Evolutionary conservation across 92 coral and sea anemone genomes (phyloP), one percentile per base, ranked within the genome.

Genomic region (Actinernus sp.): DNA sequence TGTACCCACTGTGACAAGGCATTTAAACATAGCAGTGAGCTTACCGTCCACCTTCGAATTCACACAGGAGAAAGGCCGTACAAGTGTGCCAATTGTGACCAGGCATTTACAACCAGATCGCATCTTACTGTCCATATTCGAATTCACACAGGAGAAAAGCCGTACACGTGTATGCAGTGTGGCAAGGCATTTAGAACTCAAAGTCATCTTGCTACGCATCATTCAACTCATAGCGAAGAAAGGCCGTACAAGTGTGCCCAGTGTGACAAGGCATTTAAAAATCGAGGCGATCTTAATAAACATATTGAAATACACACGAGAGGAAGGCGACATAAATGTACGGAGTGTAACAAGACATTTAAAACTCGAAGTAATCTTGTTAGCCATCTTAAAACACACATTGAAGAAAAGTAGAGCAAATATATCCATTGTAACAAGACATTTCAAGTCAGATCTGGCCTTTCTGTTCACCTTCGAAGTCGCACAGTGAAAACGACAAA

Each of bases 161-260:
- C 41, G 41, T 34, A 34, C 41, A 34, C 19, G n/a, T 59, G 66
- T 59, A 8, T 21, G 7, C 1, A 18, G 17, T 59, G 66, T 25
- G 66, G 26, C 16, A 59, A 59, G 41, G n/a, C 16, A 9, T 59
- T 24, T 9, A 11, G 17, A 9, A 28, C 27, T 10, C 30, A 24
- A n/a, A 53, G 27, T 30, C 17, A 23, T 11, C 13, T 25, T 17
- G 32, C 29, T 3, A 1, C 14, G n/a, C 68, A 61, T 12, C 14
- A 22, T 19, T 17, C 18, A 24, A 10, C 19, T 0, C 68, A 61
- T 21, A 37, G 17, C 1, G 20, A 29, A 18, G 52, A 4, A 13
- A 60, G 24, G 11, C 68, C 68, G 23, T 61, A 61, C 28, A 26
- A 61, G 4, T 61, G 68, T 16, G 2, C 37, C 2, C 37, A 23